Conservation (phyloP, 2,888 invertebrate genomes). For the Troglohyphantes excavatus region DNA sequence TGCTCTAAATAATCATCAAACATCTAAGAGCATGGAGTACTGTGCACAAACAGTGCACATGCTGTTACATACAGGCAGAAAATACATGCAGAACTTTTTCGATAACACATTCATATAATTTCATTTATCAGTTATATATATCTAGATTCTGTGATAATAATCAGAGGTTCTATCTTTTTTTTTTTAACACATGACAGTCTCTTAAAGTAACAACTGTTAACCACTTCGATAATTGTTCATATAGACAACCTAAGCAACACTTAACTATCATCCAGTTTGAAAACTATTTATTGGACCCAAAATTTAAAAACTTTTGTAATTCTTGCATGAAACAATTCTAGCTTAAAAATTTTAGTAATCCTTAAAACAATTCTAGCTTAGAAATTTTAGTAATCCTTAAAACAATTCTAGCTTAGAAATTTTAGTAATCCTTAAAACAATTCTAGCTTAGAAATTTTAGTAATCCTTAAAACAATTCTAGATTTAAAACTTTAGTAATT, state of each 20-base stretch:
- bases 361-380: too few species aligned
- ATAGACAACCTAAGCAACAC: not conserved
- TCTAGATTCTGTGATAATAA: constrained; percentile 48
- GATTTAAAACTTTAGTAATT: too few species aligned
- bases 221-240: constrained; percentile 35
- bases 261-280: not conserved
- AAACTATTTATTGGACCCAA: not conserved
- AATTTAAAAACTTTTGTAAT: too few species aligned
- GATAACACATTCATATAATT: constrained; percentile 48
- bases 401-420: too few species aligned
- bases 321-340: too few species aligned
- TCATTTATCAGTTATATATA: constrained; percentile 60
- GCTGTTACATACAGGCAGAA: constrained; percentile 44
- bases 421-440: too few species aligned
- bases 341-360: too few species aligned
- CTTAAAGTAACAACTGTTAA: constrained; percentile 22
- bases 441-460: too few species aligned
- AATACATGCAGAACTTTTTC: constrained; percentile 47
- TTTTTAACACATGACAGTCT: constrained; percentile 19
- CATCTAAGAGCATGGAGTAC: constrained; percentile 31
- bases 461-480: too few species aligned
- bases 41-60: constrained; percentile 35
- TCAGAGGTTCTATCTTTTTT: not conserved
- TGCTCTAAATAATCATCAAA: constrained; percentile 41
- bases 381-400: too few species aligned